Base-by-base conservation (phyloP, 2,113 vertebrate genomes). In the Anoplopoma fimbria region DNA sequence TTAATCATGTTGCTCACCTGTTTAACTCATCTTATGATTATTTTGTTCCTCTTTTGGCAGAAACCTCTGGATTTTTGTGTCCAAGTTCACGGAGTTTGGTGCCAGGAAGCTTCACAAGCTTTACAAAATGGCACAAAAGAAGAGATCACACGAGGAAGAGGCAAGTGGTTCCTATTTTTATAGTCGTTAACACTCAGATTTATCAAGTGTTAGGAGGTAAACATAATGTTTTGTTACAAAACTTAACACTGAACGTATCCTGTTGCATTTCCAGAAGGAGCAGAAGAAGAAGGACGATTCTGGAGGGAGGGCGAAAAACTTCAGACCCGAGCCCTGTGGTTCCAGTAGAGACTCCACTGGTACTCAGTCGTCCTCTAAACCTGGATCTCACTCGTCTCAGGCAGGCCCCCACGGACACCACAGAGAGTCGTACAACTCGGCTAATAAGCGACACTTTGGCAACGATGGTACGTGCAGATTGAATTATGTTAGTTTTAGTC, bases 31-130 rank as follows among this genome's bases (percentile, higher is more conserved):
- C 29, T 57, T 12, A 73, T 57, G 0, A 6, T n/a, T 40, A 6
- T 49, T n/a, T 17, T 51, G 3, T 69, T 6, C 17, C 1, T 23
- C 27, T 68, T 83, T 34, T 85, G 89, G 27, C 89, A 99, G 98
- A 93, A 99, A 99, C 87, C 97, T 99, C 19, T 99, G 98, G 98
- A 99, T 99, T 86, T 99, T 99, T 95, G 98, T 99, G 84, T 99
- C 98, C 47, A 99, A 99, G 95, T 99, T 99, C 88, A 99, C 98
- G 6, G 98, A 99, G 95, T 99, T 99, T 91, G 97, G 98, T 57
- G 98, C 98, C 8, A 96, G 96, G 90, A 99, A 99, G 88, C 93
- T 99, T 69, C 98, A 99, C 91, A 99, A 98, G 75, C 95, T 99
- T 80, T 99, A 99, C 91, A 99, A 99, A 94, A 98, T 99, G 97